A percentile compares a stretch with the other conserved stretches of the same genome.
Conservation (phyloP, 1,140 invertebrate genomes). For the Odontomachus brunneus region DNA sequence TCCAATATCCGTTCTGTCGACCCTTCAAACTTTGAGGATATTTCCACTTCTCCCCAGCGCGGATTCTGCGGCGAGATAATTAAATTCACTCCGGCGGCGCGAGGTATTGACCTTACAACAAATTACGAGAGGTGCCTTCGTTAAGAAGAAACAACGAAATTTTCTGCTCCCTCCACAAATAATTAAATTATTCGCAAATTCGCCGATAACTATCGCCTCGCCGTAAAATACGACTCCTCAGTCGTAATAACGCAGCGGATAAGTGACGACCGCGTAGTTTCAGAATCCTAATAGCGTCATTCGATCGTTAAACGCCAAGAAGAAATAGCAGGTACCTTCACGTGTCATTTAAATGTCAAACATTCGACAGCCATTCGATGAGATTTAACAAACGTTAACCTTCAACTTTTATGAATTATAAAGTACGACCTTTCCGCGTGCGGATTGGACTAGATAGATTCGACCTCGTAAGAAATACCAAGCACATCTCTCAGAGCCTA, state of each 20-base stretch:
- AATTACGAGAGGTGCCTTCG: slow-evolving; percentile 16
- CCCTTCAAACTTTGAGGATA: slow-evolving; percentile 51
- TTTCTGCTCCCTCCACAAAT: not conserved
- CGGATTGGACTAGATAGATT: not conserved
- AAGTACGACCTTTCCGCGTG: not conserved
- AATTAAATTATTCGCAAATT: slow-evolving; percentile 29
- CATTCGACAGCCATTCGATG: not conserved
- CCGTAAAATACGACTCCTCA: not conserved
- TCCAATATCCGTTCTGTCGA: slow-evolving; percentile 52
- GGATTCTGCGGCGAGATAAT: slow-evolving; percentile 3
- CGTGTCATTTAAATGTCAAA: slow-evolving; percentile 28
- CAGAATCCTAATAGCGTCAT: not conserved
- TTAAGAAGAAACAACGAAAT: not conserved
- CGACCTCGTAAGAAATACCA: slow-evolving; percentile 7
- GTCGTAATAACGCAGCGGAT: not conserved
- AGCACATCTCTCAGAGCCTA: not conserved
- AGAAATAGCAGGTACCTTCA: not conserved
- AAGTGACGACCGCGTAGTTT: slow-evolving; percentile 5
- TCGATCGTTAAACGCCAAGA: not conserved
- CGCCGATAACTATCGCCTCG: not conserved
- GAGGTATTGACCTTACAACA: not conserved
- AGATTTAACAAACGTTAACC: slow-evolving; percentile 13
- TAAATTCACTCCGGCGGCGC: slow-evolving; percentile 17
- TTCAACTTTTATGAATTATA: slow-evolving; percentile 44
- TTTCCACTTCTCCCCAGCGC: not conserved